A percentile compares a stretch with the other conserved stretches of the same genome.
These are phyloP conservation scores for Anoura caudifer DNA, from an alignment of 2,113 vertebrate species.

Conservation along the genomic window DNA sequence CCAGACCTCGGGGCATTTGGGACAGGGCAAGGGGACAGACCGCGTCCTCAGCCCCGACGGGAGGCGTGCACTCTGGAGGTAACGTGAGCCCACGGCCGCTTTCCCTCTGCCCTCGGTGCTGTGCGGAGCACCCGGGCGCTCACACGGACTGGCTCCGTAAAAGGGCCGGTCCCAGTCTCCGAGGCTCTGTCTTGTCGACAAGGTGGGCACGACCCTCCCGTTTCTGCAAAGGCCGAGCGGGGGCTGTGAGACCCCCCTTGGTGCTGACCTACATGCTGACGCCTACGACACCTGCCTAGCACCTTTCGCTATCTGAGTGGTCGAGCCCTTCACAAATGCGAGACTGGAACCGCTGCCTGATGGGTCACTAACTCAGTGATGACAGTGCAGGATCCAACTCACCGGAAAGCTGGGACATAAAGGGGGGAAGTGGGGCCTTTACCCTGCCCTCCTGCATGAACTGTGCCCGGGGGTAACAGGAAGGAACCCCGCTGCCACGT, in stretches of 20 bases:
- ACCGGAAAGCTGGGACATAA: neutral
- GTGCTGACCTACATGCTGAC: rapidly evolving
- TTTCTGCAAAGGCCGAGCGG: neutral
- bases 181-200: neutral
- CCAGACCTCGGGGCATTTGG: neutral
- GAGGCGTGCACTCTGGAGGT: neutral
- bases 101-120: neutral
- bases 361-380: neutral
- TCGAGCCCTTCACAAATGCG: neutral
- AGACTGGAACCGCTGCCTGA: neutral
- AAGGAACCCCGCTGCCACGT: rapidly evolving
- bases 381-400: neutral
- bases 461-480: rapidly evolving
- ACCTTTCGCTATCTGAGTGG: rapidly evolving
- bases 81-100: rapidly evolving
- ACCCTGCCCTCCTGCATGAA: neutral
- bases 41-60: rapidly evolving
- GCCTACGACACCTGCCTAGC: rapidly evolving
- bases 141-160: neutral
- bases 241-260: neutral
- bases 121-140: no score
- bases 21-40: neutral
- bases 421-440: neutral
- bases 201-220: neutral
- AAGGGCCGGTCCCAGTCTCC: neutral